Percentiles rank a stretch among this genome's conserved stretches.
phyloP scores from a whole-genome alignment of 2,797 vertebrate genomes.

The Coregonus suidteri region DNA sequence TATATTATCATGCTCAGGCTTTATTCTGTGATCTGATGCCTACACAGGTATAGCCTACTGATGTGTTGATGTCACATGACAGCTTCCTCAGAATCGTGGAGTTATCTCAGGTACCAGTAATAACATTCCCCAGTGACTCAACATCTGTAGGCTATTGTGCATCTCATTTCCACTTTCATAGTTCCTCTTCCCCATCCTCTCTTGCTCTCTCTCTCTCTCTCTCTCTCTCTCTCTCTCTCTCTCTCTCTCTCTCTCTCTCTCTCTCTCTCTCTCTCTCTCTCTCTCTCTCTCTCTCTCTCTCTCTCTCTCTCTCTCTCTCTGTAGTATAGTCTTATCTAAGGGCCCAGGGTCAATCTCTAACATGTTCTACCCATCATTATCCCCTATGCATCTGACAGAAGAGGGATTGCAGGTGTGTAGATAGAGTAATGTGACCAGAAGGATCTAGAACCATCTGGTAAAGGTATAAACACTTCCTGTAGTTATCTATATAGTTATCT shows the following conservation, averaged over 20 bases:
- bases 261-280: too few relatives aligned
- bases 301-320: neutral
- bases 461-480: conserved; percentile 7
- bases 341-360: neutral
- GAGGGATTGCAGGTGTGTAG: neutral
- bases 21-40: neutral
- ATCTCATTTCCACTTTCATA: too few relatives aligned
- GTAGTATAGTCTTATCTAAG: neutral
- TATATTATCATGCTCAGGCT: neutral
- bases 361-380: neutral
- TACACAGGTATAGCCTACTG: neutral
- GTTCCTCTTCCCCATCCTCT: too few relatives aligned
- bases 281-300: too few relatives aligned
- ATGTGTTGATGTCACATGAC: neutral
- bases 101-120: neutral
- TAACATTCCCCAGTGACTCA: neutral
- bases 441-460: conserved; percentile 1
- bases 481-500: conserved; percentile 3
- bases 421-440: neutral
- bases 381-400: neutral
- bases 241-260: too few relatives aligned
- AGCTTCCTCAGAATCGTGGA: neutral
- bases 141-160: neutral
- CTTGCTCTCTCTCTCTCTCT: too few relatives aligned
- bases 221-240: too few relatives aligned